A percentile compares a stretch with the other conserved stretches of the same genome.
Evolutionary conservation across 2,888 invertebrate species (phyloP).

Genomic region (Operophtera brumata): DNA sequence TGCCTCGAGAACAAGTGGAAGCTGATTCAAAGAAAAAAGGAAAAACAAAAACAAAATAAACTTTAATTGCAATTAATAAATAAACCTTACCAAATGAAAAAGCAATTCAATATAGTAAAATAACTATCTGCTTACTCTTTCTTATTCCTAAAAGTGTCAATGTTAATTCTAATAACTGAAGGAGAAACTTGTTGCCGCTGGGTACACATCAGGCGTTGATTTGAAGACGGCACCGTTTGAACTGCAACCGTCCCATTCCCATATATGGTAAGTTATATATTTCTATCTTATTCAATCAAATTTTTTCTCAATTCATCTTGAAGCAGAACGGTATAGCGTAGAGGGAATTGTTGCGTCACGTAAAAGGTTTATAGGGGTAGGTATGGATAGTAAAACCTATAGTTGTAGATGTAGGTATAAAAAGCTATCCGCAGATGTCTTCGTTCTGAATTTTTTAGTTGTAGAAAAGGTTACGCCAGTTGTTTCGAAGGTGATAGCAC

Average conservation of each 20-base stretch:
- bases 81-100: no score
- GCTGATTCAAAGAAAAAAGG: no score
- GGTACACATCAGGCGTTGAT: slow-evolving; percentile 66
- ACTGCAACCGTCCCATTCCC: slow-evolving; percentile 70
- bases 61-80: no score
- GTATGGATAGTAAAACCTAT: slow-evolving; percentile 54
- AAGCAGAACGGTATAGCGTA: slow-evolving; percentile 58
- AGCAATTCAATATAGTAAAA: no score
- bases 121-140: no score
- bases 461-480: slow-evolving; percentile 39
- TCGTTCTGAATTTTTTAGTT: slow-evolving; percentile 52
- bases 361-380: slow-evolving; percentile 50
- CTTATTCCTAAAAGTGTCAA: not conserved
- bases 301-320: slow-evolving; percentile 58
- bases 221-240: slow-evolving; percentile 70
- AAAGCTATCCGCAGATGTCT: slow-evolving; percentile 39
- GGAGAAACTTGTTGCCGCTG: slow-evolving; percentile 57
- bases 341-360: slow-evolving; percentile 69
- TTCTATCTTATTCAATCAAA: slow-evolving; percentile 61
- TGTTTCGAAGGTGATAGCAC: slow-evolving; percentile 33
- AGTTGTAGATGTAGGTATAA: slow-evolving; percentile 39
- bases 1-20: no score
- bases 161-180: slow-evolving; percentile 16
- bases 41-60: no score
- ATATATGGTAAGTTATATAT: slow-evolving; percentile 64